Conservation (phyloP, 1,140 invertebrate species). For the Lerema accius region DNA sequence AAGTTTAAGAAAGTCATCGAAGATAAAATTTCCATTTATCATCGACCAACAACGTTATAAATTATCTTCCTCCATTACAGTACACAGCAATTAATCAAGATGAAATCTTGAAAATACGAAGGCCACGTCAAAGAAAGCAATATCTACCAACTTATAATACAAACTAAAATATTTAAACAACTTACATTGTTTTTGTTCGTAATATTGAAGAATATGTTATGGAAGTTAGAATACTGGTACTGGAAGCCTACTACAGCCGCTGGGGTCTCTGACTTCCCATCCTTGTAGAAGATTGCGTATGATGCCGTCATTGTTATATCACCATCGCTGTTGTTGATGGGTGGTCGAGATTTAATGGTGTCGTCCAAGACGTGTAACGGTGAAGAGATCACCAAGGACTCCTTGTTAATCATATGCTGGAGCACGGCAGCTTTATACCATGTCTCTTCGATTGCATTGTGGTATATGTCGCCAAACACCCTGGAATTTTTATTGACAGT, state of each 20-base stretch:
- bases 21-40: constrained; percentile 7
- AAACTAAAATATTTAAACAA: constrained; percentile 1
- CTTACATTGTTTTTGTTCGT: constrained; percentile 79
- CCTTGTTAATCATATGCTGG: constrained; percentile 89
- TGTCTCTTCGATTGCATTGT: constrained; percentile 92
- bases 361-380: constrained; percentile 86
- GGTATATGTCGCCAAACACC: constrained; percentile 91
- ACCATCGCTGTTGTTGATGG: constrained; percentile 72
- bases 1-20: too few relatives aligned
- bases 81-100: constrained; percentile 1
- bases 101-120: not conserved
- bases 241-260: constrained; percentile 95
- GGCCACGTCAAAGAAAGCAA: not conserved
- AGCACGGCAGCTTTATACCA: constrained; percentile 97
- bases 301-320: constrained; percentile 89
- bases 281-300: constrained; percentile 92
- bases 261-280: constrained; percentile 90
- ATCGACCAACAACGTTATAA: not conserved
- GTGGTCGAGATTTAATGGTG: constrained; percentile 53
- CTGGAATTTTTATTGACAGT: constrained; percentile 58
- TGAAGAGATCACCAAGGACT: constrained; percentile 91
- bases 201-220: constrained; percentile 87
- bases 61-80: not conserved
- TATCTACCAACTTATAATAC: too few relatives aligned
- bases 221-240: constrained; percentile 86